Evolutionary conservation across 2,113 vertebrate species (phyloP), one percentile per base, ranked within the genome.

Genomic region (Chaetops frenatus): DNA sequence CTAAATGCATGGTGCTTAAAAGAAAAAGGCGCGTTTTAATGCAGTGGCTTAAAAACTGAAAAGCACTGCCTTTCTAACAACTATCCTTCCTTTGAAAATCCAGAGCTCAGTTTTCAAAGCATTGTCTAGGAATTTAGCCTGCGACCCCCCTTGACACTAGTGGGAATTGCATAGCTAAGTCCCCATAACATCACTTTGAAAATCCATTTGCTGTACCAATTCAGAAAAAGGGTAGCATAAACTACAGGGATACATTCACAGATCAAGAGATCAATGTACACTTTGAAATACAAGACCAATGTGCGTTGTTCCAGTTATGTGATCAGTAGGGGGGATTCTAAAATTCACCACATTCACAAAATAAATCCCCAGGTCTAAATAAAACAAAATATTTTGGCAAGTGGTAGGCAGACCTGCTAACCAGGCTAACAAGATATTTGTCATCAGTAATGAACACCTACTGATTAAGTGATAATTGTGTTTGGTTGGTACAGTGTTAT

Each of bases 311-410:
- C 29, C 80, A 92, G 90, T 94, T 94, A 94, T 54, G 80, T 88
- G 90, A 88, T 88, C 88, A 61, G 40, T 50, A 25, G 72, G 65
- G 60, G 33, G 65, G 80, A 94, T 91, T 92, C 94, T 84, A 82
- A 95, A 95, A 96, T 86, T 92, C 79, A 81, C 76, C 62, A 45
- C 51, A 48, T 90, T 92, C 72, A 81, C 90, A 86, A 92, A 95
- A 88, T 93, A 94, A 94, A 73, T 94, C 88, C 79, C 86, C 61
- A 81, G 77, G 86, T 95, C 65, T 97, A 96, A 96, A 96, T 83
- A 96, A 95, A 95, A 95, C 85, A 92, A 91, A 97, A 94, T 96
- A 92, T 96, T 96, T 96, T 92, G 90, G 90, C 95, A 96, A 96
- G 90, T 96, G 93, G 92, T 86, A 61, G 86, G 80, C 93, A 96